Base-by-base conservation (phyloP, 2,113 vertebrate genomes). In the Bubo blakistoni region DNA sequence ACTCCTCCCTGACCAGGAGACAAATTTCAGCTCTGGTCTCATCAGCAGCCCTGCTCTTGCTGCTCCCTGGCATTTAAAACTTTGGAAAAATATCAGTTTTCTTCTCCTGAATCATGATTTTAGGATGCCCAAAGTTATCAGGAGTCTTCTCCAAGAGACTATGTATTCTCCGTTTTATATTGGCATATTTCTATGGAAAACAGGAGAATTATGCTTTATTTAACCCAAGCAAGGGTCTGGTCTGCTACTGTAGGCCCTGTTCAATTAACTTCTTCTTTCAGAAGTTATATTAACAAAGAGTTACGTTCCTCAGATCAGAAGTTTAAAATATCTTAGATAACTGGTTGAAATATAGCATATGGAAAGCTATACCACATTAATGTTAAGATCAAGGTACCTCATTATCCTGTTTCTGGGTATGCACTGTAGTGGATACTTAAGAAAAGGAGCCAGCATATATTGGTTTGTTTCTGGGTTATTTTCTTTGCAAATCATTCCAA, bases 141-240 rank as follows among this genome's bases (percentile, higher is more conserved):
- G 7, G 25, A 58, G 11, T 47, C 7, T 65, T 32, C 24, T 74
- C 29, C 12, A 66, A 74, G 4, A 34, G 2, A 11, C 15, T 40
- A 12, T 26, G 3, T 29, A 27, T 24, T 1, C 5, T 4, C 0
- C 24, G 0, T 3, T 44, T 47, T 47, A 36, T n/a, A 20, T 22
- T 20, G 15, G 2, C 18, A 49, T 58, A n/a, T 57, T 84, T 70
- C 26, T 66, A 30, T 9, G 20, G 21, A 87, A 84, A 81, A 3
- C 8, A 49, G 21, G 8, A 66, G 38, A 73, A 70, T 7, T 13
- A 32, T 4, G 1, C 10, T 20, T 78, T 73, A 52, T 8, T 88
- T 46, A 63, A 66, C 5, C 3, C 10, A 47, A 81, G 7, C 6
- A 58, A 66, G 10, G 2, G 6, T 47, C 9, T 70, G 11, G 2